These are phyloP conservation scores for Poecilobothrus nobilitatus DNA, from an alignment of 2,888 invertebrate species.

Conservation along the genomic window DNA sequence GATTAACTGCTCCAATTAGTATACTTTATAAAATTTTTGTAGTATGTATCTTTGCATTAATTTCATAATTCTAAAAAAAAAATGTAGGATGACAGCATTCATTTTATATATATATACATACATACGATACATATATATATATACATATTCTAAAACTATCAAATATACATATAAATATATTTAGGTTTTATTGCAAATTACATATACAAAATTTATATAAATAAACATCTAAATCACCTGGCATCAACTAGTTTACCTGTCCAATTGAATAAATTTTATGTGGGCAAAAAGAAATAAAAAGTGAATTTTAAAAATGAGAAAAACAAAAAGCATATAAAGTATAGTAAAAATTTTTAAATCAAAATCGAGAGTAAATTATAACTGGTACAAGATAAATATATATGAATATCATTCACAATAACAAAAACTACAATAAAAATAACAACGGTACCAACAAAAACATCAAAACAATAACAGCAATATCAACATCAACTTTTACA, in stretches of 20 bases:
- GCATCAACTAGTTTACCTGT: not conserved
- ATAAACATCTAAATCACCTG: not conserved
- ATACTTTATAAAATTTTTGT: not conserved
- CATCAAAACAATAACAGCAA: too few relatives aligned
- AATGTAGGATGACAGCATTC: conserved; percentile 2
- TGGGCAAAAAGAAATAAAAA: not conserved
- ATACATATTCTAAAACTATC: too few relatives aligned
- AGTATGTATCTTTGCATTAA: not conserved
- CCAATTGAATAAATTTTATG: not conserved
- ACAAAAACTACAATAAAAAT: too few relatives aligned
- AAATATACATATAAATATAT: too few relatives aligned
- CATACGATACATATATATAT: too few relatives aligned
- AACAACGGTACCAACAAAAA: too few relatives aligned
- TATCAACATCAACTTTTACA: too few relatives aligned
- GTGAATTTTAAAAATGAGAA: not conserved
- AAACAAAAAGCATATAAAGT: not conserved
- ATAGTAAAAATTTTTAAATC: not conserved
- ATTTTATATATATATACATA: not conserved
- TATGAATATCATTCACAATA: too few relatives aligned
- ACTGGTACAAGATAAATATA: not conserved
- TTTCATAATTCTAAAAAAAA: not conserved
- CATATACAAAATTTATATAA: not conserved
- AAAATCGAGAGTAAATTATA: not conserved
- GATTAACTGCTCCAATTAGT: conserved; percentile 1
- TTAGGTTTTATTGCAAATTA: not conserved